Evolutionary conservation across 1,140 invertebrate species (phyloP).

Genomic region (Drosophila ogumai): DNA sequence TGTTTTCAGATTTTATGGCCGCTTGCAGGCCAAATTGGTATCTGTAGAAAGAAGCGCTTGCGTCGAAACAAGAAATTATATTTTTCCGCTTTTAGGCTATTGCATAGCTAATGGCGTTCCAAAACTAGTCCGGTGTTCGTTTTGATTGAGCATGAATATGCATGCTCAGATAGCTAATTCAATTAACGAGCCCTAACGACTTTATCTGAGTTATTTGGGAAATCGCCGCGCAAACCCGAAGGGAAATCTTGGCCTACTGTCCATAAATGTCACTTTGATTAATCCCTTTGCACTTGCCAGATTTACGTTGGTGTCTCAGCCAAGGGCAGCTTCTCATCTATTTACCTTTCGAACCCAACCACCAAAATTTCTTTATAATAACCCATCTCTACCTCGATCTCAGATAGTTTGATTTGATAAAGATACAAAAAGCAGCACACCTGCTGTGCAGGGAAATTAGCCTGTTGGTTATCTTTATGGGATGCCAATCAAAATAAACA

Average conservation of each 20-base stretch:
- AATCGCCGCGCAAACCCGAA: constrained; percentile 16
- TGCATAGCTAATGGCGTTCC: constrained; percentile 65
- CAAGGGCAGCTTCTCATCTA: constrained; percentile 1
- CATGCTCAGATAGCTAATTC: constrained; percentile 75
- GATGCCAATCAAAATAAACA: constrained; percentile 40
- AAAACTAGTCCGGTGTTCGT: constrained; percentile 34
- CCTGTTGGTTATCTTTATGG: constrained; percentile 43
- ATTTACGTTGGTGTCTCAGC: constrained; percentile 25
- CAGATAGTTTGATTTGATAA: constrained; percentile 19
- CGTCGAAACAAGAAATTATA: constrained; percentile 56
- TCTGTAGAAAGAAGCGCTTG: constrained; percentile 36
- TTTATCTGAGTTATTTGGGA: constrained; percentile 66
- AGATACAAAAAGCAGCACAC: constrained; percentile 6
- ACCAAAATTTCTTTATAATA: constrained; percentile 23
- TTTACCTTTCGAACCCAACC: not conserved
- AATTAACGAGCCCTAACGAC: constrained; percentile 67
- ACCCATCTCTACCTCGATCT: not conserved
- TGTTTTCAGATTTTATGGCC: constrained; percentile 59
- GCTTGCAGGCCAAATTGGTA: constrained; percentile 62
- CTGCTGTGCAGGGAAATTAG: constrained; percentile 52
- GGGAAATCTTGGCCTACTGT: constrained; percentile 10
- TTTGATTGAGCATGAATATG: constrained; percentile 77
- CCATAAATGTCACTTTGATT: constrained; percentile 44
- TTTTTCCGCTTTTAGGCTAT: constrained; percentile 61
- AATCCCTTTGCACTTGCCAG: constrained; percentile 44